Percentiles rank a stretch among this genome's conserved stretches.
Conservation (phyloP, 2,888 invertebrate genomes). For the Coremacera marginata region DNA sequence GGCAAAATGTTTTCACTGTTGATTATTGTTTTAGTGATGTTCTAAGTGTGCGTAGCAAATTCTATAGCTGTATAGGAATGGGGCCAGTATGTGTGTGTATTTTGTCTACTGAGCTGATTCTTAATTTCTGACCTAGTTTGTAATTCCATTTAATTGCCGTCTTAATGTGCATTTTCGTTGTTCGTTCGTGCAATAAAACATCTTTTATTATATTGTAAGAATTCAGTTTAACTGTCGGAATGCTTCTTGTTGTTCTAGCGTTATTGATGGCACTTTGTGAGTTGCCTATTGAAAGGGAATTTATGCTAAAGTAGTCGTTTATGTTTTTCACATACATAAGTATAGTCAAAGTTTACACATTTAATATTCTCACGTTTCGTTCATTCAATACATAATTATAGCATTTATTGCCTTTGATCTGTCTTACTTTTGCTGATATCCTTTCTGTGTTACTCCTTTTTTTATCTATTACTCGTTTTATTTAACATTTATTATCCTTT, state of each 20-base stretch:
- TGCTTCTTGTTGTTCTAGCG: no score
- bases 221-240: no score
- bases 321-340: no score
- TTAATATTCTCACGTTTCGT: neutral
- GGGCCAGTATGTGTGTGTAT: neutral
- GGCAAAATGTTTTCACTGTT: neutral
- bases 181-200: neutral
- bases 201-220: no score
- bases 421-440: neutral
- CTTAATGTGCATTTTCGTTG: neutral
- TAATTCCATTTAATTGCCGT: slow-evolving; percentile 8
- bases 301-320: no score
- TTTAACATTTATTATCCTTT: neutral
- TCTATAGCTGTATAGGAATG: neutral
- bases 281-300: no score
- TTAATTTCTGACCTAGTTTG: neutral
- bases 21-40: neutral
- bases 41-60: neutral
- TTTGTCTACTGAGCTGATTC: neutral
- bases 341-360: no score
- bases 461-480: neutral
- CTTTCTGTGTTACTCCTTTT: neutral
- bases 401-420: neutral
- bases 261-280: no score
- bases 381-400: neutral